Conservation (phyloP, 2,888 invertebrate genomes). For the Himalopsyche kuldschensis region DNA sequence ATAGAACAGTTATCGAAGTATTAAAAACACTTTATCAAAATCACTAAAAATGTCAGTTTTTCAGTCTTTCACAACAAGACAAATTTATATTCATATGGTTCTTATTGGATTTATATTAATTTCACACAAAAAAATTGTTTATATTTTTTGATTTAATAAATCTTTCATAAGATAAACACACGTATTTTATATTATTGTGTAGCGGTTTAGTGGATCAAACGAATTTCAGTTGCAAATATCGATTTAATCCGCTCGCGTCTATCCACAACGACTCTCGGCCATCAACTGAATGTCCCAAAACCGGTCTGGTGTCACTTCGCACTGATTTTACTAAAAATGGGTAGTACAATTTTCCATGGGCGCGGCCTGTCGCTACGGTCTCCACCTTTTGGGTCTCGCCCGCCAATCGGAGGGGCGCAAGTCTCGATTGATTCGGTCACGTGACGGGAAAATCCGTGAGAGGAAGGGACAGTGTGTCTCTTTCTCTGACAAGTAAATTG, state of each 20-base stretch:
- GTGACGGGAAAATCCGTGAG: slow-evolving; percentile 3
- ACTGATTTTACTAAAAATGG: slow-evolving; percentile 1
- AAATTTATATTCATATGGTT: too few relatives aligned
- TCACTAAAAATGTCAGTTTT: not conserved
- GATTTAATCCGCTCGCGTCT: slow-evolving; percentile 49
- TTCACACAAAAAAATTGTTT: not conserved
- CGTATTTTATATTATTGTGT: not conserved
- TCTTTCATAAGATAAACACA: not conserved
- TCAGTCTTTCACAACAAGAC: not conserved
- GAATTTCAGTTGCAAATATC: slow-evolving; percentile 18
- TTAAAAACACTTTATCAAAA: not conserved
- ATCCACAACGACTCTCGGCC: slow-evolving; percentile 59
- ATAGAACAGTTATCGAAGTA: too few relatives aligned
- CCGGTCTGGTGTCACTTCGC: slow-evolving; percentile 34
- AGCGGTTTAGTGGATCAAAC: not conserved
- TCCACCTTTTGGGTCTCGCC: slow-evolving; percentile 12
- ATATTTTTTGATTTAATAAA: not conserved
- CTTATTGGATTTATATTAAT: not conserved
- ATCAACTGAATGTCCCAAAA: slow-evolving; percentile 52
- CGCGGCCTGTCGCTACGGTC: not conserved
- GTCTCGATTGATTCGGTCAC: slow-evolving; percentile 31
- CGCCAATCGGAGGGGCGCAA: slow-evolving; percentile 12
- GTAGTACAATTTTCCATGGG: not conserved
- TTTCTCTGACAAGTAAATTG: not conserved
- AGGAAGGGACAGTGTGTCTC: not conserved